These are phyloP conservation scores for Hydrotaea diabolus DNA, from an alignment of 2,888 invertebrate genomes.

Conservation along the genomic window DNA sequence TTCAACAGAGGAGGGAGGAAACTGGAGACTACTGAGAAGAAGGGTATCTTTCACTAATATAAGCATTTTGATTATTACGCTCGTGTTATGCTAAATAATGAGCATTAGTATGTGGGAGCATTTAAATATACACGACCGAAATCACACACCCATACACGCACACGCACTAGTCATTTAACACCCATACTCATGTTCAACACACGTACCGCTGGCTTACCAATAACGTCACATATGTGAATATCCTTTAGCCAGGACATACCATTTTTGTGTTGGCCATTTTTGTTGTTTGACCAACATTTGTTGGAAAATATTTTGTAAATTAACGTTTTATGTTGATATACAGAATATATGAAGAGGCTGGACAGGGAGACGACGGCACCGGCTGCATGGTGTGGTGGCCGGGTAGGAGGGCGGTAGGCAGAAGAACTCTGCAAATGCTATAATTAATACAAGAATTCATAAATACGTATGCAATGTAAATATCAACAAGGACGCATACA, in stretches of 20 bases:
- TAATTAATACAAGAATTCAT: slow-evolving; percentile 51
- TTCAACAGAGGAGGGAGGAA: neutral
- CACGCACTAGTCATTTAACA: slow-evolving; percentile 10
- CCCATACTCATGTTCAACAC: slow-evolving; percentile 30
- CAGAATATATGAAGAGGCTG: neutral
- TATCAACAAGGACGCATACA: too few relatives aligned
- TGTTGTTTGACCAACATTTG: slow-evolving; percentile 19
- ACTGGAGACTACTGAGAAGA: neutral
- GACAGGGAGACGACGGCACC: too few relatives aligned
- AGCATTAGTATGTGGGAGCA: slow-evolving; percentile 58
- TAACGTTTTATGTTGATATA: slow-evolving; percentile 34
- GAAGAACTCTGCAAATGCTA: slow-evolving; percentile 34
- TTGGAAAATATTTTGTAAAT: slow-evolving; percentile 50
- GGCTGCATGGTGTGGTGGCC: too few relatives aligned
- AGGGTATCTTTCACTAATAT: slow-evolving; percentile 3
- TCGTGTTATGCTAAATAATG: slow-evolving; percentile 62
- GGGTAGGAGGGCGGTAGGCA: too few relatives aligned
- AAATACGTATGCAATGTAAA: neutral
- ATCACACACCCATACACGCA: neutral
- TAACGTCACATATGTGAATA: neutral
- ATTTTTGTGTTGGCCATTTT: slow-evolving; percentile 1
- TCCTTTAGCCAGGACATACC: neutral
- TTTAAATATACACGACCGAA: slow-evolving; percentile 24
- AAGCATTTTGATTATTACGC: slow-evolving; percentile 59
- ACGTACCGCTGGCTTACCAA: neutral